phyloP scores from a whole-genome alignment of 2,797 vertebrate species.

The Thamnophis elegans region DNA sequence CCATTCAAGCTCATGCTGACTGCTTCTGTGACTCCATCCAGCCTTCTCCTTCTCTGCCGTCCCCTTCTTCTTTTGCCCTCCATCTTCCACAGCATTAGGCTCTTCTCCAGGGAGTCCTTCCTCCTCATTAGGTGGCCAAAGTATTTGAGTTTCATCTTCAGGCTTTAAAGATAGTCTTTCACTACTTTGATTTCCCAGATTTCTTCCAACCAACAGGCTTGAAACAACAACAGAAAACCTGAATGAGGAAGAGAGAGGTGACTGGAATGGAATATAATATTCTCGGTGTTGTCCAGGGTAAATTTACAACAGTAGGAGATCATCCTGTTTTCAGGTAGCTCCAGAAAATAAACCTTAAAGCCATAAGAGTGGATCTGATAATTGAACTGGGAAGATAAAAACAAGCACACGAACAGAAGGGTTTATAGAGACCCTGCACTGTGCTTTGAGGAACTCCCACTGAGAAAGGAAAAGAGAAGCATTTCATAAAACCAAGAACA shows the following conservation, averaged over 20 bases:
- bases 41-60: no score
- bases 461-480: not conserved
- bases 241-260: not conserved
- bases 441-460: not conserved
- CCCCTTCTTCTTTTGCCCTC: no score
- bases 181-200: not conserved
- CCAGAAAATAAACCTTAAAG: not conserved
- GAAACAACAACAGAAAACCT: not conserved
- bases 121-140: no score
- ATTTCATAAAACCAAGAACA: not conserved
- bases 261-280: not conserved
- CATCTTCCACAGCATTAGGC: no score
- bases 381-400: not conserved
- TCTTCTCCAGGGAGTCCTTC: no score
- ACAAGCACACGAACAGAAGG: not conserved
- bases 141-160: not conserved
- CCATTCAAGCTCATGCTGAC: no score
- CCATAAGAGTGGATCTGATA: not conserved
- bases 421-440: not conserved
- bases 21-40: no score
- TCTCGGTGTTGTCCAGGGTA: not conserved
- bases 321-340: not conserved
- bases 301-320: not conserved
- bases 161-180: not conserved
- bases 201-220: not conserved